Conservation (phyloP, 2,888 invertebrate species). For the Lasioglossum calceatum region DNA sequence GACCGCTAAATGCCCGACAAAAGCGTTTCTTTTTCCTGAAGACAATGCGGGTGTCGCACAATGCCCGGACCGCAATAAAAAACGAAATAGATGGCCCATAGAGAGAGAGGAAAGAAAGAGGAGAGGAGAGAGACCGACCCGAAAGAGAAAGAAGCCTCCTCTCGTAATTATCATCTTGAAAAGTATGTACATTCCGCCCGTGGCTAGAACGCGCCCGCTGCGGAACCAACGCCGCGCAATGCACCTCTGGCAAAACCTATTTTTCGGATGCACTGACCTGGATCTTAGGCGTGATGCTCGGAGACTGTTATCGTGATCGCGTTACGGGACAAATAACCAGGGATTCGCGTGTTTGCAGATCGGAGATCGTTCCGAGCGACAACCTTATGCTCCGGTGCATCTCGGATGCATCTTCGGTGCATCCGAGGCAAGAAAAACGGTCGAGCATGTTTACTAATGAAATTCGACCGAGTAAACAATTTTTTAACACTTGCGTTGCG, state of each 20-base stretch:
- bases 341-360: neutral
- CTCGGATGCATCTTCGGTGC: neutral
- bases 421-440: neutral
- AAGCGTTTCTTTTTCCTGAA: constrained; percentile 25
- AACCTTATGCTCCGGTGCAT: neutral
- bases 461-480: neutral
- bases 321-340: constrained; percentile 23
- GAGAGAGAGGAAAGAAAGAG: neutral
- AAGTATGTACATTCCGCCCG: constrained; percentile 28
- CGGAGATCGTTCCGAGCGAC: neutral
- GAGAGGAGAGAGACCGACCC: neutral
- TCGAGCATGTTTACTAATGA: neutral
- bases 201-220: neutral
- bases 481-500: neutral
- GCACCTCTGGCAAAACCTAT: neutral
- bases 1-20: constrained; percentile 40
- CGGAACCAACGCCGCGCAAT: neutral
- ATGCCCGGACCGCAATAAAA: constrained; percentile 30
- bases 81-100: neutral
- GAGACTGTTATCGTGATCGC: constrained; percentile 29
- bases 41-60: constrained; percentile 40
- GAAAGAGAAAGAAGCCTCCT: constrained; percentile 37
- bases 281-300: constrained; percentile 27
- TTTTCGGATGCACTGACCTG: constrained; percentile 58
- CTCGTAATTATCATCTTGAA: constrained; percentile 54